These are phyloP conservation scores for Stigmatopora argus DNA, from an alignment of 2,113 vertebrate genomes.

Conservation along the genomic window DNA sequence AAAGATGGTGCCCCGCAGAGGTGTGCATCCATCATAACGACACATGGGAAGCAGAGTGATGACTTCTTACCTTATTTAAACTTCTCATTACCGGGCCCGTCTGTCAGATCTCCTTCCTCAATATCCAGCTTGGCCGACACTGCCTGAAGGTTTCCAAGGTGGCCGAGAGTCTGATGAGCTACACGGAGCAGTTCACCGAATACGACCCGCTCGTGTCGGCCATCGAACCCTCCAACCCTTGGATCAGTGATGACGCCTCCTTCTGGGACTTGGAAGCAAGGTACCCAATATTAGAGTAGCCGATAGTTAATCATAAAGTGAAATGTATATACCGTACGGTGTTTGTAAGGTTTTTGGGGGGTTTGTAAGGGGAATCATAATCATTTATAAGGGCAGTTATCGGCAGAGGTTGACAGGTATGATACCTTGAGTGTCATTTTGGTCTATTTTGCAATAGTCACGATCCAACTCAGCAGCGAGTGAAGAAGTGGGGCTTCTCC, in stretches of 20 bases:
- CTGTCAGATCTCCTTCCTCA: slow-evolving; percentile 87
- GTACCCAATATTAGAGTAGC: slow-evolving; percentile 46
- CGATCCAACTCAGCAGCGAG: slow-evolving; percentile 88
- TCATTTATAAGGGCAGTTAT: too few species aligned
- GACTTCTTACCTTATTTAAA: slow-evolving; percentile 40
- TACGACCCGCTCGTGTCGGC: slow-evolving; percentile 85
- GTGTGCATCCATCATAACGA: slow-evolving; percentile 31
- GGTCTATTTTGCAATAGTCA: slow-evolving; percentile 67
- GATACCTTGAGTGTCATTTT: too few species aligned
- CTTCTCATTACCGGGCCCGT: slow-evolving; percentile 33
- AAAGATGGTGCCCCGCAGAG: slow-evolving; percentile 24
- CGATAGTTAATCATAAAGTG: not conserved
- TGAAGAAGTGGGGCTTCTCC: slow-evolving; percentile 92
- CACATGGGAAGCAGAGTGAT: slow-evolving; percentile 29
- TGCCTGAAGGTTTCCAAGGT: slow-evolving; percentile 99
- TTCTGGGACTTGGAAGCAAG: slow-evolving; percentile 91
- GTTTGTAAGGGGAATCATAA: too few species aligned
- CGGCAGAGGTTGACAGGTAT: too few species aligned
- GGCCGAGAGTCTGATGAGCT: slow-evolving; percentile 90
- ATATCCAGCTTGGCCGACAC: slow-evolving; percentile 89
- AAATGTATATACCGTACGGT: too few species aligned
- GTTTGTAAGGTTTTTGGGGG: too few species aligned
- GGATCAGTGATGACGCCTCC: slow-evolving; percentile 83
- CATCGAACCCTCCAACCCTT: slow-evolving; percentile 91
- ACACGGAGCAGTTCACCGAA: slow-evolving; percentile 88